Evolutionary conservation across 2,113 vertebrate species (phyloP).

Genomic region (Asarcornis scutulata): DNA sequence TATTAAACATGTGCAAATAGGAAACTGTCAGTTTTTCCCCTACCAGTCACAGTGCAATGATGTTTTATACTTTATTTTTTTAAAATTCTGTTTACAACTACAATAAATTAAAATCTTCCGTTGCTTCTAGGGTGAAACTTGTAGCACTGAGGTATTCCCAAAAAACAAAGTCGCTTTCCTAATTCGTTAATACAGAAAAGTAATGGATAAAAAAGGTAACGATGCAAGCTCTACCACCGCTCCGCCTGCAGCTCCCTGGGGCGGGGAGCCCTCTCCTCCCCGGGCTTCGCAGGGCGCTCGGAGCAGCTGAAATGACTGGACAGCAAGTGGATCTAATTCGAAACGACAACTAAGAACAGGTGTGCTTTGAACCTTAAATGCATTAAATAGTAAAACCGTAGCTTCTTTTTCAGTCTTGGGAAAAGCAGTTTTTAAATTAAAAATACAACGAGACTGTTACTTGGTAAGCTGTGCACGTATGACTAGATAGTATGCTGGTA

Average conservation of each 20-base stretch:
- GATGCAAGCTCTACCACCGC: conserved; percentile 7
- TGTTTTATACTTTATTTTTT: conserved; percentile 86
- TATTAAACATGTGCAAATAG: conserved; percentile 97
- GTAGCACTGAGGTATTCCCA: conserved; percentile 97
- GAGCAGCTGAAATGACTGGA: conserved; percentile 86
- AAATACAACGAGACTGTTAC: conserved; percentile 72
- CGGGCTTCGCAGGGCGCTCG: conserved; percentile 18
- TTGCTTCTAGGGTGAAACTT: conserved; percentile 88
- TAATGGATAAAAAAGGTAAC: conserved; percentile 75
- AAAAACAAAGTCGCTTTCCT: conserved; percentile 83
- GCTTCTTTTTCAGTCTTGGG: conserved; percentile 77
- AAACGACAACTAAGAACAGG: conserved; percentile 75
- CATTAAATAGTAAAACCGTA: conserved; percentile 76
- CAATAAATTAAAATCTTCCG: conserved; percentile 94
- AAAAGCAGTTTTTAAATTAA: conserved; percentile 77
- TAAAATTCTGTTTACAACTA: conserved; percentile 87
- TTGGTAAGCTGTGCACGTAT: conserved; percentile 80
- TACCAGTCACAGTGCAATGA: conserved; percentile 99
- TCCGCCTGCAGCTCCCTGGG: background rate
- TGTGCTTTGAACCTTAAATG: conserved; percentile 91
- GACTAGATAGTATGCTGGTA: conserved; percentile 88
- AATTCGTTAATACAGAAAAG: conserved; percentile 82
- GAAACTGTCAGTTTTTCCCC: conserved; percentile 93
- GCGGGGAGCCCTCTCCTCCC: background rate
- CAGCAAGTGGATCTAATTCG: conserved; percentile 81